These are phyloP conservation scores for Trachemys scripta DNA, from an alignment of 2,113 vertebrate genomes.

Conservation along the genomic window DNA sequence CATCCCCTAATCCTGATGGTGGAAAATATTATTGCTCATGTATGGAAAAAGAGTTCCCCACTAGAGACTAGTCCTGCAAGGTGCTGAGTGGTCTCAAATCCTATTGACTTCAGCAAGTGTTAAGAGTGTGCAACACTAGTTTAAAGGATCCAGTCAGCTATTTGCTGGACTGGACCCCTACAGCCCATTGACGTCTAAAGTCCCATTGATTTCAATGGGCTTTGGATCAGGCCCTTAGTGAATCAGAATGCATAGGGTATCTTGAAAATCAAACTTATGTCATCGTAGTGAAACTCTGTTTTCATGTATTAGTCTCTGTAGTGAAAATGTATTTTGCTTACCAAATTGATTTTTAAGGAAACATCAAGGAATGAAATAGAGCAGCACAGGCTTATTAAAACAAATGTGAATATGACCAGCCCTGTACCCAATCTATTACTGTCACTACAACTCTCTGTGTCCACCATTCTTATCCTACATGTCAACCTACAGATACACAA, in stretches of 20 bases:
- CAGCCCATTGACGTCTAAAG: neutral
- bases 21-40: neutral
- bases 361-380: neutral
- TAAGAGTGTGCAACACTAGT: neutral
- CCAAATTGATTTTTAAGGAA: neutral
- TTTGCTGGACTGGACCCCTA: neutral
- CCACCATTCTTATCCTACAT: neutral
- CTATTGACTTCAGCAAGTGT: neutral
- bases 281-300: neutral
- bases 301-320: neutral
- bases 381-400: neutral
- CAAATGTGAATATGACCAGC: neutral
- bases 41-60: neutral
- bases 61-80: neutral
- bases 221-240: neutral
- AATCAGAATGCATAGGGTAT: neutral
- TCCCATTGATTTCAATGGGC: neutral
- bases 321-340: neutral
- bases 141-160: neutral
- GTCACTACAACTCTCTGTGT: neutral
- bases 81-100: neutral
- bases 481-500: neutral
- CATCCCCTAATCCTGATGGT: neutral
- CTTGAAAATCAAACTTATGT: neutral
- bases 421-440: conserved; percentile 7